These are phyloP conservation scores for Phasia obesa DNA, from an alignment of 2,888 invertebrate genomes.

Conservation along the genomic window DNA sequence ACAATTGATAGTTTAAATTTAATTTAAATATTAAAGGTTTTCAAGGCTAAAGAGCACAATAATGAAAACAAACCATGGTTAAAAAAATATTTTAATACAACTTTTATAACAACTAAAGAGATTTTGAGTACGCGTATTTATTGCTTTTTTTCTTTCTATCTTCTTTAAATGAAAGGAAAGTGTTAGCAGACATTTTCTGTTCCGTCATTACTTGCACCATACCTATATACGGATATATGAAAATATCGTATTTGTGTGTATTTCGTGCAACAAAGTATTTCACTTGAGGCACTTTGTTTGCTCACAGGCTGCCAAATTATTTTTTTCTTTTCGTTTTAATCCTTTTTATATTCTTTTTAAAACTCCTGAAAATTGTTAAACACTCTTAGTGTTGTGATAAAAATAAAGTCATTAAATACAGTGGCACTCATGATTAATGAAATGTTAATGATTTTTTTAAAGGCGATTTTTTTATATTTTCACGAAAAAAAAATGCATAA, in stretches of 20 bases:
- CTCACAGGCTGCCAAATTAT: constrained; percentile 31
- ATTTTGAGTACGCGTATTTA: background rate
- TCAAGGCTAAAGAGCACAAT: too few species aligned
- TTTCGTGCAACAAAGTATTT: constrained; percentile 48
- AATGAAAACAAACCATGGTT: too few species aligned
- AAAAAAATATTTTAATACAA: too few species aligned
- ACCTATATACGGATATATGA: background rate
- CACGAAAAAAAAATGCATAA: too few species aligned
- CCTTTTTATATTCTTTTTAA: constrained; percentile 25
- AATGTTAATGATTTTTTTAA: too few species aligned
- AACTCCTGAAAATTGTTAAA: constrained; percentile 37
- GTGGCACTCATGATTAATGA: too few species aligned
- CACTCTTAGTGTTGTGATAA: too few species aligned
- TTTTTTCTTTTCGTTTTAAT: constrained; percentile 22
- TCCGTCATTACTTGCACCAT: background rate
- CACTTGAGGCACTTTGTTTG: constrained; percentile 25
- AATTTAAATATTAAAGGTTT: too few species aligned
- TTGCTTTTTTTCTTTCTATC: constrained; percentile 48
- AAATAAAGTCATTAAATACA: too few species aligned
- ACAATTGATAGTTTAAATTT: too few species aligned
- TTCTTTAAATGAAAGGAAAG: constrained; percentile 36
- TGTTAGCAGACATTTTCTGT: constrained; percentile 27
- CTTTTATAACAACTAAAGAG: too few species aligned
- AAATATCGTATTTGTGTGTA: constrained; percentile 1
- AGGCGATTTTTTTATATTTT: too few species aligned